A percentile compares a stretch with the other conserved stretches of the same genome.
phyloP scores from a whole-genome alignment of 2,113 vertebrate genomes.

The Plectropomus leopardus region DNA sequence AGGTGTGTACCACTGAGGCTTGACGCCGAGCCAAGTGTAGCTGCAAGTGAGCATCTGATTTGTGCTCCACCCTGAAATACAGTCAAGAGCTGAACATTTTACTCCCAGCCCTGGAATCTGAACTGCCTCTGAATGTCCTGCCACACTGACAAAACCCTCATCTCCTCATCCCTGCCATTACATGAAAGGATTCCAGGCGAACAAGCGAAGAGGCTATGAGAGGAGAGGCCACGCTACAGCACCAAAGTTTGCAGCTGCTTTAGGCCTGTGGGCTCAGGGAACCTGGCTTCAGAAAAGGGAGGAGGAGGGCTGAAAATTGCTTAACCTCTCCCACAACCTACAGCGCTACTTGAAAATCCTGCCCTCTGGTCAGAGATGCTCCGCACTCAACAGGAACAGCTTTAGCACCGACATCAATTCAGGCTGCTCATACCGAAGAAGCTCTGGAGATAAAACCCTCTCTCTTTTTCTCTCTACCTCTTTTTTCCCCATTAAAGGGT shows the following conservation, averaged over 20 bases:
- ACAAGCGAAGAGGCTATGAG: neutral
- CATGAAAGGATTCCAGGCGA: neutral
- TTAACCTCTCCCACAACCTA: conserved; percentile 65
- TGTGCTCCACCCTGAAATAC: neutral
- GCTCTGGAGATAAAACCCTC: conserved; percentile 5
- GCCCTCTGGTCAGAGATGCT: conserved; percentile 51
- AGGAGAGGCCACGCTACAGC: neutral
- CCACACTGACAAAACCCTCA: neutral
- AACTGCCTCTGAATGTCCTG: neutral
- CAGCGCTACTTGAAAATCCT: conserved; percentile 42
- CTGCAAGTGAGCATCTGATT: neutral
- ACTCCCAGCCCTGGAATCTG: neutral
- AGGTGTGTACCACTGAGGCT: neutral
- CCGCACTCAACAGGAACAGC: conserved; percentile 20
- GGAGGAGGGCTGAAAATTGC: conserved; percentile 15
- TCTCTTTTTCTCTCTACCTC: neutral
- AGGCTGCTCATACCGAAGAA: conserved; percentile 27
- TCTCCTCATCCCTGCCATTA: neutral
- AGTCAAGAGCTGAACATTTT: neutral
- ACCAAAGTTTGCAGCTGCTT: conserved; percentile 28
- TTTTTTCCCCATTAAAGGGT: too few species aligned
- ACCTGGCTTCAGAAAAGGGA: conserved; percentile 20
- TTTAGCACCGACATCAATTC: conserved; percentile 42
- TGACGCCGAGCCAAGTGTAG: neutral
- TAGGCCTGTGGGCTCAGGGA: neutral